These are phyloP conservation scores for Sus scrofa DNA, from an alignment of 2,113 vertebrate genomes.

Conservation along the genomic window DNA sequence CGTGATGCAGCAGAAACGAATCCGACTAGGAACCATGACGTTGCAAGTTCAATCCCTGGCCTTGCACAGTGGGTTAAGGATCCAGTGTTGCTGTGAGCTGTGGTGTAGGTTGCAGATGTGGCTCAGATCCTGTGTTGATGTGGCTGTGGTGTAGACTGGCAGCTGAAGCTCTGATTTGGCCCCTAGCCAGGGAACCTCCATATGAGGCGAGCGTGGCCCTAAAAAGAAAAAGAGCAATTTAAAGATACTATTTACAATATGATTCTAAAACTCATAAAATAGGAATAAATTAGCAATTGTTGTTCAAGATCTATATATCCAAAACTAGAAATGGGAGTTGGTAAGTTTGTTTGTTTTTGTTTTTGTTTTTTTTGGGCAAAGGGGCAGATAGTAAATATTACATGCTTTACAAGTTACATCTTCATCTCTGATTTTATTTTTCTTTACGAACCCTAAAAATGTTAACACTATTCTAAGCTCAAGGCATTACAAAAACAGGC, in stretches of 20 bases:
- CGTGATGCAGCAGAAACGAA: too few relatives aligned
- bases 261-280: slow-evolving; percentile 32
- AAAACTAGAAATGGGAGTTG: neutral
- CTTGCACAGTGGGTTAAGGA: too few relatives aligned
- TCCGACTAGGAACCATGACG: too few relatives aligned
- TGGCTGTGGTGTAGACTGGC: too few relatives aligned
- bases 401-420: neutral
- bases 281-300: neutral
- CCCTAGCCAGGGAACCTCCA: too few relatives aligned
- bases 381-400: neutral
- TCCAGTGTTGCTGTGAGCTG: too few relatives aligned
- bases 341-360: neutral
- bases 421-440: neutral
- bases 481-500: neutral
- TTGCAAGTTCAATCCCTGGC: too few relatives aligned
- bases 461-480: neutral
- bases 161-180: too few relatives aligned
- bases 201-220: too few relatives aligned
- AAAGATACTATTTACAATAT: neutral
- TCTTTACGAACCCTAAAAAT: neutral
- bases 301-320: neutral
- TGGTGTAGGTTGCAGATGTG: too few relatives aligned
- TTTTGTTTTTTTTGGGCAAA: too few relatives aligned
- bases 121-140: too few relatives aligned
- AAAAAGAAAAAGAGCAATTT: neutral